These are phyloP conservation scores for Vireo griseus DNA, from an alignment of 2,797 vertebrate species.

Conservation along the genomic window DNA sequence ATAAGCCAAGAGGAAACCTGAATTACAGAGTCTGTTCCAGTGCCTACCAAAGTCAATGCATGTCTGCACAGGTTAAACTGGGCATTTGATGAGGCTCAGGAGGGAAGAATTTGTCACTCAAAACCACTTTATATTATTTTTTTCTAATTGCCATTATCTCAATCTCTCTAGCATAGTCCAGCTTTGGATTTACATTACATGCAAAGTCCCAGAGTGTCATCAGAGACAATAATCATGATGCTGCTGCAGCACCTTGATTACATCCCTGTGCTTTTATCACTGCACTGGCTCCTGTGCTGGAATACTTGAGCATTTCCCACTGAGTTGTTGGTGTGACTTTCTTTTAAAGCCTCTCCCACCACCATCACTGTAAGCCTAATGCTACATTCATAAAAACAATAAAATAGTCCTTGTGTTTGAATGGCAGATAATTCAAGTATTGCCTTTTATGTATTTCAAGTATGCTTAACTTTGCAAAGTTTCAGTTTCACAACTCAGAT, in stretches of 20 bases:
- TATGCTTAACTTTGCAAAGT: not conserved
- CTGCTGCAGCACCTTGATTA: not conserved
- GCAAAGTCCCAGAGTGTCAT: not conserved
- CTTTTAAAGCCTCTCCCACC: not conserved
- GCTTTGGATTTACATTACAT: not conserved
- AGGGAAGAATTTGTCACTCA: not conserved
- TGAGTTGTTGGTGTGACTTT: not conserved
- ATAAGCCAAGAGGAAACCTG: not conserved
- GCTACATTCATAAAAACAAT: not conserved
- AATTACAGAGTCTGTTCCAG: not conserved
- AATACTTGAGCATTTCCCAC: not conserved
- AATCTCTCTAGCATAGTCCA: not conserved
- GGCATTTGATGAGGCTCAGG: not conserved
- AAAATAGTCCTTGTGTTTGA: not conserved
- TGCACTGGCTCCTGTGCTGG: not conserved
- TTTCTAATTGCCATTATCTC: not conserved
- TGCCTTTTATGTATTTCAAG: not conserved
- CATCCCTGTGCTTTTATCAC: not conserved
- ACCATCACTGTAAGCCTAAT: not conserved
- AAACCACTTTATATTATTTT: not conserved
- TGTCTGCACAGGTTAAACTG: not conserved
- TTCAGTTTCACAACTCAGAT: not conserved
- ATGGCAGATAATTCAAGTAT: not conserved
- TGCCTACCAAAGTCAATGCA: not conserved
- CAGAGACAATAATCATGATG: not conserved